Conservation (phyloP, 2,797 vertebrate genomes). For the Dendrocincla fuliginosa region DNA sequence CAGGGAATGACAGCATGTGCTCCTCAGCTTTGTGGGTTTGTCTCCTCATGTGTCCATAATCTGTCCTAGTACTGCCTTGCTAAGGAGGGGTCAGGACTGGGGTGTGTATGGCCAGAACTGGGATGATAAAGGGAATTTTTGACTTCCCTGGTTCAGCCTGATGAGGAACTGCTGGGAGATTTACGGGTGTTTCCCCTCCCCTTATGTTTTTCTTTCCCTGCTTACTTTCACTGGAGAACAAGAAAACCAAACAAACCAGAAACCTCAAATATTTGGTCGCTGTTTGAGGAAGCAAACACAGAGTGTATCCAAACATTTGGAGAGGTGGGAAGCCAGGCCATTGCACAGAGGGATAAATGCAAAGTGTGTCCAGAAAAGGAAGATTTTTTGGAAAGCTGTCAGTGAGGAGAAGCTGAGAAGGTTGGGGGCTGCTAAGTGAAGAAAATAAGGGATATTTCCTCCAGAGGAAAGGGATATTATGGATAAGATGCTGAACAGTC, state of each 20-base stretch:
- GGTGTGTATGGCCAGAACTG: background rate
- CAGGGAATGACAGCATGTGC: fast-evolving
- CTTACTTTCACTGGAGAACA: background rate
- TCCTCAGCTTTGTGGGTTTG: background rate
- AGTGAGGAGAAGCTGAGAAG: background rate
- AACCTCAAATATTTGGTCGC: background rate
- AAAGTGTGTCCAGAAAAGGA: background rate
- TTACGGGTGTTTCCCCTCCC: background rate
- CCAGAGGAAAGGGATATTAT: background rate
- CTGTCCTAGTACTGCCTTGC: background rate
- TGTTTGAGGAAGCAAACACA: background rate
- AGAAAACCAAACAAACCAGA: constrained; percentile 14
- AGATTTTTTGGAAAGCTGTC: background rate
- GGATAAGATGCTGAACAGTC: background rate
- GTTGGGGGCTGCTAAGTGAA: background rate
- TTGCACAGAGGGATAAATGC: background rate
- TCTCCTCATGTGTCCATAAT: fast-evolving
- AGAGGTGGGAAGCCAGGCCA: background rate
- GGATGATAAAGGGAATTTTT: background rate
- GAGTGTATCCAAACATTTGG: background rate
- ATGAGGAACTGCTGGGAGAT: background rate
- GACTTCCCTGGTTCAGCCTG: background rate
- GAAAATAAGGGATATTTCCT: background rate
- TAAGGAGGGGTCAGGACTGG: background rate
- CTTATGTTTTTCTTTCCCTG: background rate